These are phyloP conservation scores for Bubo scandiacus DNA, from an alignment of 2,113 vertebrate genomes.

Conservation along the genomic window DNA sequence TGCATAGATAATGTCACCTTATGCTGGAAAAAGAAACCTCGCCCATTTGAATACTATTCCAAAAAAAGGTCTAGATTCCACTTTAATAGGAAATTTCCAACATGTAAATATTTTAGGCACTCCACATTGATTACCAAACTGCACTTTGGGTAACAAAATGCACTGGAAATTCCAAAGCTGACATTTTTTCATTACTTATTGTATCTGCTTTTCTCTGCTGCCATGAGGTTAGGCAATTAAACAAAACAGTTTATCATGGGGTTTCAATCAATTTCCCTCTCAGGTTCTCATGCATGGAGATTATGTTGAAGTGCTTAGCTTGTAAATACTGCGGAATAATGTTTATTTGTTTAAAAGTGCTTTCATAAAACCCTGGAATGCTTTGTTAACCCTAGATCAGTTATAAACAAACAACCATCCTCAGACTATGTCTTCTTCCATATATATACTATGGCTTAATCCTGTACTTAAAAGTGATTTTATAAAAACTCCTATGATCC, in stretches of 20 bases:
- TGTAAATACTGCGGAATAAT: constrained; percentile 10
- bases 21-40: background rate
- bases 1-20: background rate
- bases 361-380: constrained; percentile 59
- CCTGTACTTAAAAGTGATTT: constrained; percentile 6
- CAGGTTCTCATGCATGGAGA: constrained; percentile 30
- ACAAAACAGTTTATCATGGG: background rate
- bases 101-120: background rate
- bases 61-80: background rate
- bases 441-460: background rate
- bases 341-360: constrained; percentile 59
- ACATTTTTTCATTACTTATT: background rate
- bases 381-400: constrained; percentile 55
- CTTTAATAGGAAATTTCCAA: background rate
- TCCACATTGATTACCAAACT: background rate
- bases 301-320: constrained; percentile 32
- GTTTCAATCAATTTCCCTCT: constrained; percentile 24
- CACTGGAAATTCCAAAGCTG: background rate
- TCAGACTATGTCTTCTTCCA: background rate
- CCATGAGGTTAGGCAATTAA: constrained; percentile 10
- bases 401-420: constrained; percentile 4
- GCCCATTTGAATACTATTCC: background rate
- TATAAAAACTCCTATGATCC: background rate
- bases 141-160: background rate
- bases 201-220: background rate